Conservation (phyloP, 2,797 vertebrate genomes). For the Tangara arthus region DNA sequence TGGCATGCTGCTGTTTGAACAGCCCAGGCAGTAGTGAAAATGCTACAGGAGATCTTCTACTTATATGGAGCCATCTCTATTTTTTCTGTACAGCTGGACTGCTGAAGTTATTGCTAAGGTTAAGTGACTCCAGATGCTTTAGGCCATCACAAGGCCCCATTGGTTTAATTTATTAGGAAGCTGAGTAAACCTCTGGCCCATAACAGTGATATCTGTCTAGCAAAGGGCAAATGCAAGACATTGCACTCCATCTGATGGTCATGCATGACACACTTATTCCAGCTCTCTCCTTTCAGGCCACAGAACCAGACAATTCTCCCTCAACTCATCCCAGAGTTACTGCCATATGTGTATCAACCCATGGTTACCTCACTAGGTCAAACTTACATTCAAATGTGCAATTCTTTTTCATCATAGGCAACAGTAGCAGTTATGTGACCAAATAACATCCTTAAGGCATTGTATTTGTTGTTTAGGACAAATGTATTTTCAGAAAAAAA, state of each 20-base stretch:
- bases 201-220: background rate
- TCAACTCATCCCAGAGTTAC: background rate
- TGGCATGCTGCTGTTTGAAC: background rate
- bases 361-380: background rate
- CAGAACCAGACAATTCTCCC: background rate
- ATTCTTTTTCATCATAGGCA: background rate
- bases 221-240: background rate
- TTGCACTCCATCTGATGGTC: background rate
- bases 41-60: background rate
- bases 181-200: background rate
- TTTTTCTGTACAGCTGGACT: background rate
- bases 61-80: background rate
- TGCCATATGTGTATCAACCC: fast-evolving
- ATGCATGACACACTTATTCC: background rate
- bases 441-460: background rate
- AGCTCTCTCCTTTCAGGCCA: background rate
- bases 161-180: background rate
- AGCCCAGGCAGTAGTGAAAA: background rate
- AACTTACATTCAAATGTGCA: background rate
- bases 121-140: background rate
- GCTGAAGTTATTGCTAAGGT: background rate
- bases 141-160: background rate
- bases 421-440: background rate
- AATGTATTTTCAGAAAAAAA: background rate
- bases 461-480: background rate